A percentile compares a stretch with the other conserved stretches of the same genome.
phyloP scores from a whole-genome alignment of 2,888 invertebrate genomes.

The Bellardia pandia region DNA sequence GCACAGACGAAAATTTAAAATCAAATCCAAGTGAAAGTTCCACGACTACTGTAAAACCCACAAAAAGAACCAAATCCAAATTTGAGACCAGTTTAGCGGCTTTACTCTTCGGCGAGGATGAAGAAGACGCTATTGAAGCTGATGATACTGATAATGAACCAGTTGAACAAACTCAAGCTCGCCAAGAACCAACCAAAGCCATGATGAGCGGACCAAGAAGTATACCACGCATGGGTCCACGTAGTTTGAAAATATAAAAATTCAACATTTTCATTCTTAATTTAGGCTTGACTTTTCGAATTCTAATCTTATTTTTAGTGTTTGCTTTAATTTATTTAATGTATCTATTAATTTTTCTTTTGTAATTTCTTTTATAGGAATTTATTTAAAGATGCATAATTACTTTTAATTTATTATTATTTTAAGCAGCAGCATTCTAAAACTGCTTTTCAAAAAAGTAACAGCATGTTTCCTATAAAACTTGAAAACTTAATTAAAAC shows the following conservation, averaged over 20 bases:
- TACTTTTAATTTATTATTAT: slow-evolving; percentile 41
- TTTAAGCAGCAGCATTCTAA: slow-evolving; percentile 25
- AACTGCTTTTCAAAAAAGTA: neutral
- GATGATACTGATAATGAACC: slow-evolving; percentile 69
- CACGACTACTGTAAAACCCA: slow-evolving; percentile 69
- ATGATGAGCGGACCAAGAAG: slow-evolving; percentile 77
- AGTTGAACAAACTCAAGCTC: slow-evolving; percentile 73
- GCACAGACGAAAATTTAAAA: neutral
- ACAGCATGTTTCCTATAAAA: slow-evolving; percentile 22
- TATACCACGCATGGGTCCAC: slow-evolving; percentile 80
- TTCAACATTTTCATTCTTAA: neutral
- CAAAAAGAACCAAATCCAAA: slow-evolving; percentile 79
- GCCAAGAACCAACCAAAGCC: slow-evolving; percentile 71
- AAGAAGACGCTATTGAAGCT: slow-evolving; percentile 76
- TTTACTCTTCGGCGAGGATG: slow-evolving; percentile 82
- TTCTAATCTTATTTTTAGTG: slow-evolving; percentile 65
- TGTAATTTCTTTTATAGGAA: slow-evolving; percentile 34
- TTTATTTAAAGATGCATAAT: slow-evolving; percentile 27
- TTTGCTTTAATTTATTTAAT: slow-evolving; percentile 77
- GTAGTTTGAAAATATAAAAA: slow-evolving; percentile 77
- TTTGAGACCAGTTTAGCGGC: slow-evolving; percentile 83
- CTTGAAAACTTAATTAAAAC: neutral
- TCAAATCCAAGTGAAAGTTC: slow-evolving; percentile 38
- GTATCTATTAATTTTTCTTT: slow-evolving; percentile 61
- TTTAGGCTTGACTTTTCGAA: slow-evolving; percentile 62